Conservation (phyloP, 2,797 vertebrate genomes). For the Phrynocephalus vlangalii region DNA sequence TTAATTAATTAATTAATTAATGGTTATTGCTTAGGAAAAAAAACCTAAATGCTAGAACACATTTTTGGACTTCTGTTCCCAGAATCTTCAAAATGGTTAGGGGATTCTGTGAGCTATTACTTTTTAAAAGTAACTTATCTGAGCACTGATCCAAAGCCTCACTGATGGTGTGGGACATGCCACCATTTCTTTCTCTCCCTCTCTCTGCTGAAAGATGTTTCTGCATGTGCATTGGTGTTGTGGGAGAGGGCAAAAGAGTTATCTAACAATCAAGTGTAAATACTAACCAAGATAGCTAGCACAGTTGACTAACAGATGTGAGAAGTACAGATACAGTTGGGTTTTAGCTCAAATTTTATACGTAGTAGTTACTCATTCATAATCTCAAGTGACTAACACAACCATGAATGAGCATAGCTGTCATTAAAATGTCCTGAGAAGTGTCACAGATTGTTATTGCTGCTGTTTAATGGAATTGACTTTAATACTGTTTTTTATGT, state of each 20-base stretch:
- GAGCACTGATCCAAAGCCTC: not conserved
- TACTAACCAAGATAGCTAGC: not conserved
- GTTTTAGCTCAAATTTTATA: not conserved
- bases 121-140: not conserved
- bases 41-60: too few species aligned
- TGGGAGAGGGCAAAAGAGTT: not conserved
- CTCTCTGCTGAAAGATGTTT: not conserved
- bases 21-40: too few species aligned
- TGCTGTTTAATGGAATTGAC: not conserved
- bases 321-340: not conserved
- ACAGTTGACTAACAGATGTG: not conserved
- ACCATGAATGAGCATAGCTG: not conserved
- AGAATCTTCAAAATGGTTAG: not conserved
- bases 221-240: not conserved
- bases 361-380: not conserved
- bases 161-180: not conserved
- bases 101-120: too few species aligned
- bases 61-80: not conserved
- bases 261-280: conserved; percentile 3
- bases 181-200: not conserved
- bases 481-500: not conserved
- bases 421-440: not conserved
- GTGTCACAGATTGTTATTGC: too few species aligned
- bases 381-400: not conserved
- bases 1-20: too few species aligned